Evolutionary conservation across 37 sponge, comb jelly and placozoan species (phyloP).

Genomic region (Bolinopsis microptera): DNA sequence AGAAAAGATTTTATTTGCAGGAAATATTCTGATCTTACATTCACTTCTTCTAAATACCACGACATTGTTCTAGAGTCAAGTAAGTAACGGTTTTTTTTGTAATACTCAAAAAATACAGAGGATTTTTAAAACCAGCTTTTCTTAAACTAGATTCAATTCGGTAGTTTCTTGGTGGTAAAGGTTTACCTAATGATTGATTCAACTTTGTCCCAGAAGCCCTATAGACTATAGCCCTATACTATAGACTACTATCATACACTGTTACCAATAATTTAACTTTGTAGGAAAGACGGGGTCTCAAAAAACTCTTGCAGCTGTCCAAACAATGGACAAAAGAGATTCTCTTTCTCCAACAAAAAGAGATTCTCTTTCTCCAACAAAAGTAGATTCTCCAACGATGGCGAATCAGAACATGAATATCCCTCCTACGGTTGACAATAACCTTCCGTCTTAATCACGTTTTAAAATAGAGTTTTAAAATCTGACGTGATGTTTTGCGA

Average conservation of each 20-base stretch:
- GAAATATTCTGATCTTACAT: conserved; percentile 29
- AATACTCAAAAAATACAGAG: no score
- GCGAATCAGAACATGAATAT: background rate
- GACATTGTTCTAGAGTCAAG: conserved; percentile 31
- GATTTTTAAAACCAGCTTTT: no score
- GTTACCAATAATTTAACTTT: background rate
- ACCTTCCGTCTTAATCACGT: background rate
- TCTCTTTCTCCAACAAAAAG: background rate
- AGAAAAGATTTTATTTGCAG: conserved; percentile 39
- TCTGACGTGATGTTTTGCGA: no score
- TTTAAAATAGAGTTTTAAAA: no score
- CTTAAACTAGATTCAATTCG: no score
- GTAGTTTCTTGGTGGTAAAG: no score
- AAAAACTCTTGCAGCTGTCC: conserved; percentile 23
- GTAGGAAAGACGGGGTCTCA: conserved; percentile 28
- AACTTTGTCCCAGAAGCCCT: no score
- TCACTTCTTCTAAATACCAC: background rate
- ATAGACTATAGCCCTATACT: no score
- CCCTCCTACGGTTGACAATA: background rate
- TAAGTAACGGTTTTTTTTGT: no score
- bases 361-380: background rate
- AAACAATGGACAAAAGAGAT: background rate
- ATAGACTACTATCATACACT: background rate
- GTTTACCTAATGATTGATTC: no score
- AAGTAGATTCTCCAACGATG: background rate